Base-by-base conservation (phyloP, 2,113 vertebrate species). In the Hippocampus mohnikei region DNA sequence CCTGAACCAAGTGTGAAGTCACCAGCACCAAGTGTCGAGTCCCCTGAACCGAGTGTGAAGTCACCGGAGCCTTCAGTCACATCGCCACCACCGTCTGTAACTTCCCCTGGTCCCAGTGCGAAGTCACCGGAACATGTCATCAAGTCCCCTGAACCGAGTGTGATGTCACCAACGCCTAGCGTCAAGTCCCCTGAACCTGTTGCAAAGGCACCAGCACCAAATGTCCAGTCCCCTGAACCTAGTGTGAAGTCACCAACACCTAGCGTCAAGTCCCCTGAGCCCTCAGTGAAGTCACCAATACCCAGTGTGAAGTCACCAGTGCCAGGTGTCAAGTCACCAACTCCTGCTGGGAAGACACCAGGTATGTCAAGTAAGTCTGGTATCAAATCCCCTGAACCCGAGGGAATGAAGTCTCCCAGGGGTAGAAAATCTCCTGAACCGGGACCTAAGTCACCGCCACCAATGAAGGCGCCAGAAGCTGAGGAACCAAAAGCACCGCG, bases 311-410 rank as follows among this genome's bases (percentile, higher is more conserved):
- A 96, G 82, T 94, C 94, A 64, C 93, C 93, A 44, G 91, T 92
- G 27, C 78, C 78, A n/a, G 29, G 76, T 23, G 62, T 80, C 9
- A 88, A 83, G 53, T 88, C 87, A 42, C 94, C 81, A 8, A 76
- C 93, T 75, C 61, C 67, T 76, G 87, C 41, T 25, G 77, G 93
- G 3, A 96, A 78, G 9, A 76, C 80, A 29, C 61, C 75, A 6
- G 5, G 90, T 75, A 66, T 75, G 0, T 37, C 33, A 37, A 37
- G 33, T 6, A 80, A 73, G 23, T 88, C 90, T 0, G 87, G 83
- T 33, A 75, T 95, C 67, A 97, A 96, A 82, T 94, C 94, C 64
- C 93, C 95, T 66, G 95, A 96, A 81, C 85, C 90, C 41, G 77
- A 77, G 77, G 82, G 82, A 74, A 76, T 94, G 3, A 96, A 86